Evolutionary conservation across 2,113 vertebrate species (phyloP).

Genomic region (Tringa solitaria): DNA sequence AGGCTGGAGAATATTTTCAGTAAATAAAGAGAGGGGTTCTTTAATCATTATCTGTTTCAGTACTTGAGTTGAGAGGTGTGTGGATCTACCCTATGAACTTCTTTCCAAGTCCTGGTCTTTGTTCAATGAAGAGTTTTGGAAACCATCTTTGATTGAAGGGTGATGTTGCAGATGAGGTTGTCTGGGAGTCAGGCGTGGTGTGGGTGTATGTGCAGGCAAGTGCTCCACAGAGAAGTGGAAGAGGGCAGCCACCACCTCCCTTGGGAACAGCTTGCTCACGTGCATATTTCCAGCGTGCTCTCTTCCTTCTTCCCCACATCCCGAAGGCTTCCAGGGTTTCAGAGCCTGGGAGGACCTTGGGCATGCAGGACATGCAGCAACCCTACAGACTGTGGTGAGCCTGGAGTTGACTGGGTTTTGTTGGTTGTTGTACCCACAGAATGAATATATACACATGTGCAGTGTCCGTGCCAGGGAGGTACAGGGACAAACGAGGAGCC

Average conservation of each 20-base stretch:
- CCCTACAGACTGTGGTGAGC: not conserved
- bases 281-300: accelerated
- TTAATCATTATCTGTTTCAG: not conserved
- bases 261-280: not conserved
- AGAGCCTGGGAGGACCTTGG: not conserved
- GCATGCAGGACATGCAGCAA: not conserved
- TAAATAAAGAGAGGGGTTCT: not conserved
- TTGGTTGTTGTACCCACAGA: not conserved
- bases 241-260: not conserved
- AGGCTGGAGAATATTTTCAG: not conserved
- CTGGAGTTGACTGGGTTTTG: not conserved
- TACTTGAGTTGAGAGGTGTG: not conserved
- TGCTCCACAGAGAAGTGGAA: not conserved
- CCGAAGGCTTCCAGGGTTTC: not conserved
- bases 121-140: not conserved
- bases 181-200: not conserved
- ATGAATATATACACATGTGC: not conserved
- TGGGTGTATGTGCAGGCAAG: not conserved
- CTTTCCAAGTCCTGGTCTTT: not conserved
- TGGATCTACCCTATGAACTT: not conserved
- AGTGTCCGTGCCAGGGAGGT: not conserved
- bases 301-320: not conserved
- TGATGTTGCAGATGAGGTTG: not conserved
- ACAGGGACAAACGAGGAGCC: not conserved
- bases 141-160: not conserved